phyloP scores from a whole-genome alignment of 2,113 vertebrate species.

The Notothenia coriiceps region DNA sequence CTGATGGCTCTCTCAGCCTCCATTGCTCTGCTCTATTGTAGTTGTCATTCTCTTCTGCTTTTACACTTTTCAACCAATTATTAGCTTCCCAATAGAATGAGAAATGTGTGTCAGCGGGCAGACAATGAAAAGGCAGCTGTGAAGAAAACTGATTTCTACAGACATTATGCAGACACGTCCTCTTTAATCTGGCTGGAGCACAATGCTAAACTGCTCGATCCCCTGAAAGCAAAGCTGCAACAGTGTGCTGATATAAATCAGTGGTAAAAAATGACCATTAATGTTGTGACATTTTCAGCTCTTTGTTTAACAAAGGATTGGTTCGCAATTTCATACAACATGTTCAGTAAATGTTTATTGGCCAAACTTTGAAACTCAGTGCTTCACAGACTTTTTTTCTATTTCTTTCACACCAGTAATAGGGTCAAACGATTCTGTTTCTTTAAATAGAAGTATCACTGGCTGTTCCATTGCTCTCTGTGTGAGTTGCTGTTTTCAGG shows the following conservation, averaged over 20 bases:
- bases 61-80: conserved; percentile 53
- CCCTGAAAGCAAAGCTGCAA: conserved; percentile 34
- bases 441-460: background rate
- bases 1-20: conserved; percentile 46
- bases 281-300: background rate
- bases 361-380: no score
- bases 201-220: conserved; percentile 22
- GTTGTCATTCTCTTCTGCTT: conserved; percentile 60
- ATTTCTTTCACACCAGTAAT: background rate
- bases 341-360: background rate
- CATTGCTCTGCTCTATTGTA: conserved; percentile 49
- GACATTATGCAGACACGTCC: conserved; percentile 50
- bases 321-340: background rate
- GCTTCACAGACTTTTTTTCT: no score
- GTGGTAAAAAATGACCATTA: conserved; percentile 8
- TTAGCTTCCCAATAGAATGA: conserved; percentile 59
- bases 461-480: background rate
- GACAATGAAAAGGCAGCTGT: conserved; percentile 67
- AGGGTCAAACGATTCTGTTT: background rate
- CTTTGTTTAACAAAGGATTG: background rate
- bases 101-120: conserved; percentile 51
- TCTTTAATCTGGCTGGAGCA: conserved; percentile 53
- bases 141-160: conserved; percentile 59
- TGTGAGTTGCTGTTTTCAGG: background rate
- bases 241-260: conserved; percentile 17